Conservation (phyloP, 1,140 invertebrate species). For the Diabrotica undecimpunctata region DNA sequence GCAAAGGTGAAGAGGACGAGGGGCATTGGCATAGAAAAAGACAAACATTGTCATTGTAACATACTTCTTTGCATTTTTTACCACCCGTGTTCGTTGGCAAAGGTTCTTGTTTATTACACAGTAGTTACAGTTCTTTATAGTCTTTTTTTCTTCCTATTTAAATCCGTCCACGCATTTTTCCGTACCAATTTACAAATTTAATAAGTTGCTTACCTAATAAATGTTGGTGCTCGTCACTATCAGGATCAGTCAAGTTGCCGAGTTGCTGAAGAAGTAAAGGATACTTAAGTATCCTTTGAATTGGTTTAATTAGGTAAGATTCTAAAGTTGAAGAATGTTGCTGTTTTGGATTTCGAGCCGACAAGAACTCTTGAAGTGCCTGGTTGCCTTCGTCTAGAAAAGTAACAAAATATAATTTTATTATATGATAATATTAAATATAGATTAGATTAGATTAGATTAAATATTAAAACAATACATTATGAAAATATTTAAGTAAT, state of each 20-base stretch:
- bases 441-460: no score
- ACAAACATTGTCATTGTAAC: no score
- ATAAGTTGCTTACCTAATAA: conserved; percentile 67
- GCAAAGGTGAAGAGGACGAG: no score
- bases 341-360: conserved; percentile 88
- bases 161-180: no score
- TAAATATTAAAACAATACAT: not conserved
- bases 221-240: conserved; percentile 90
- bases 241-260: conserved; percentile 86
- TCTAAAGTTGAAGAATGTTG: conserved; percentile 95
- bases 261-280: conserved; percentile 93
- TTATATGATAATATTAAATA: not conserved
- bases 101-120: no score
- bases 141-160: no score
- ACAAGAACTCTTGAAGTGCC: conserved; percentile 91
- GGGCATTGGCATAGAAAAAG: no score
- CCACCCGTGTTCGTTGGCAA: no score
- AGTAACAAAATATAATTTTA: conserved; percentile 14
- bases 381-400: conserved; percentile 88
- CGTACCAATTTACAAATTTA: no score
- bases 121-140: no score
- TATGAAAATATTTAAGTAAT: conserved; percentile 1
- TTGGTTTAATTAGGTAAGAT: conserved; percentile 98
- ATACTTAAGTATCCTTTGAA: conserved; percentile 97
- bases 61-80: no score